phyloP scores from a whole-genome alignment of 37 sponge, comb jelly and placozoan genomes.

The Hormiphora californensis region DNA sequence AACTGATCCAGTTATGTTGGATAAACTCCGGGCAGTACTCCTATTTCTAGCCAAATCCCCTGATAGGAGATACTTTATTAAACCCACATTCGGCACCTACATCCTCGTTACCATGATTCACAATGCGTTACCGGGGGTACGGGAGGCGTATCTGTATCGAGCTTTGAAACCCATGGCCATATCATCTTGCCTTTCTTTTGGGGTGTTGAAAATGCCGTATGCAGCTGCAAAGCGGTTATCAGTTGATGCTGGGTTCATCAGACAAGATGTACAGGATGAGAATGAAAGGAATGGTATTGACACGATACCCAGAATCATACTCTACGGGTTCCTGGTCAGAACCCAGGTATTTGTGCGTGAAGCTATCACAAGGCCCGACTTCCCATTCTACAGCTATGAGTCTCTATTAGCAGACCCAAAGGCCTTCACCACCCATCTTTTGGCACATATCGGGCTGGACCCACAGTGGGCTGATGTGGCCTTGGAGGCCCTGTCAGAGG shows the following conservation, averaged over 20 bases:
- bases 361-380: neutral
- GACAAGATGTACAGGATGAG: too few relatives aligned
- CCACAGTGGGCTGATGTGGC: neutral
- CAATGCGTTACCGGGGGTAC: neutral
- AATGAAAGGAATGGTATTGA: too few relatives aligned
- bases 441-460: neutral
- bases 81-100: neutral
- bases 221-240: too few relatives aligned
- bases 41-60: too few relatives aligned
- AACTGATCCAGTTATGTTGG: too few relatives aligned
- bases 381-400: conserved; percentile 10
- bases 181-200: too few relatives aligned
- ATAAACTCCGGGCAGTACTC: too few relatives aligned
- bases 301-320: too few relatives aligned
- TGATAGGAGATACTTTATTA: too few relatives aligned
- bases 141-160: conserved; percentile 29
- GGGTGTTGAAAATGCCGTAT: too few relatives aligned
- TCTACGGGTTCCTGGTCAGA: too few relatives aligned
- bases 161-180: neutral
- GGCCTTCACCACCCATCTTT: neutral
- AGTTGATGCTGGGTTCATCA: too few relatives aligned
- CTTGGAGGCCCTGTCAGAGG: neutral
- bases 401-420: neutral
- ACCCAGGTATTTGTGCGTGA: neutral
- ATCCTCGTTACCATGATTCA: neutral